A percentile compares a stretch with the other conserved stretches of the same genome.
Conservation (phyloP, 1,140 invertebrate species). For the Cecropterus lyciades region DNA sequence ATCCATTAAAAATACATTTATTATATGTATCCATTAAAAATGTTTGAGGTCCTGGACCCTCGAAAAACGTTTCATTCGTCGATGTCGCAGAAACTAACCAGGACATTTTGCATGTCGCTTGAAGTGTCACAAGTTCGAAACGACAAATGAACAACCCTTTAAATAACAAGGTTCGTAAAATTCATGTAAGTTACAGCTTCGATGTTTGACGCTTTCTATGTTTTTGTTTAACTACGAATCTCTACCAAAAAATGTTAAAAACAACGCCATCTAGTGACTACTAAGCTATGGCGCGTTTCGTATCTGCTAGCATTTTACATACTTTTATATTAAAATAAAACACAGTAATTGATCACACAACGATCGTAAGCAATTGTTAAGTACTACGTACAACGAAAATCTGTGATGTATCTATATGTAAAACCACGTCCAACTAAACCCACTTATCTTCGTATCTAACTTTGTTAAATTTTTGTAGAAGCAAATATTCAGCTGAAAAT, state of each 20-base stretch:
- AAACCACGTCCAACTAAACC: too few species aligned
- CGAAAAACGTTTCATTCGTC: neutral
- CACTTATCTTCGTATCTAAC: too few species aligned
- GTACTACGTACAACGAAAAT: too few species aligned
- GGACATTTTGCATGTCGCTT: conserved; percentile 32
- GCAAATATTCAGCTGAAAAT: too few species aligned
- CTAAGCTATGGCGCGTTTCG: neutral
- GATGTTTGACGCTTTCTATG: conserved; percentile 42
- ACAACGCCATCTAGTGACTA: neutral
- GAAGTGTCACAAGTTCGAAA: conserved; percentile 23
- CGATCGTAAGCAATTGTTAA: too few species aligned
- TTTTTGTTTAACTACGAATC: conserved; percentile 5
- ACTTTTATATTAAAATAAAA: too few species aligned
- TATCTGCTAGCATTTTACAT: too few species aligned
- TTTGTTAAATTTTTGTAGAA: too few species aligned
- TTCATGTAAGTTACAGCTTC: conserved; percentile 59
- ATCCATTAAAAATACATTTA: too few species aligned
- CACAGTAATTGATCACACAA: too few species aligned
- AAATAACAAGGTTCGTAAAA: conserved; percentile 71
- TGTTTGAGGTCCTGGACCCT: conserved; percentile 30
- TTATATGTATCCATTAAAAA: neutral
- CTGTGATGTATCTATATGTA: too few species aligned
- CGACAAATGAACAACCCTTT: conserved; percentile 57
- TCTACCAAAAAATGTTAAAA: neutral
- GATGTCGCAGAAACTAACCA: conserved; percentile 3